Percentiles rank a stretch among this genome's conserved stretches.
Evolutionary conservation across 2,888 invertebrate genomes (phyloP).

Genomic region (Xiphydria camelus): DNA sequence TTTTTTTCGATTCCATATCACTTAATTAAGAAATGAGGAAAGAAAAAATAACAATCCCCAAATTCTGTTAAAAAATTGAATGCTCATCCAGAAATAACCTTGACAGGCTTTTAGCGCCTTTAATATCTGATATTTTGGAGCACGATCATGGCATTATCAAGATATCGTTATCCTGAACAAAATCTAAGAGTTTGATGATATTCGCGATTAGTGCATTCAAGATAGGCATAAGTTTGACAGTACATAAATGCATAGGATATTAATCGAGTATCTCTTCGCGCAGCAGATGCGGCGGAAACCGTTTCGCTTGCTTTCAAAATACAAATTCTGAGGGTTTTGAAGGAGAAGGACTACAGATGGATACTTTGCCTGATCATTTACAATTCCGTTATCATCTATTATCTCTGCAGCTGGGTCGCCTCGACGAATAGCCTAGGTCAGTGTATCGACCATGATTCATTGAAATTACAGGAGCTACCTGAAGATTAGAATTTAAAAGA

Average conservation of each 20-base stretch:
- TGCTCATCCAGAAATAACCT: too few relatives aligned
- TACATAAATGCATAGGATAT: too few relatives aligned
- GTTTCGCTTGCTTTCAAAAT: conserved; percentile 1
- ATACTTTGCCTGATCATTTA: conserved; percentile 33
- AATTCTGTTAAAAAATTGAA: too few relatives aligned
- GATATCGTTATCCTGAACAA: neutral
- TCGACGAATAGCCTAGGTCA: conserved; percentile 38
- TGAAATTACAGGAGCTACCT: neutral
- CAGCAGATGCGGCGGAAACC: neutral
- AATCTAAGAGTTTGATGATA: too few relatives aligned
- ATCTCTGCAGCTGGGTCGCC: conserved; percentile 28
- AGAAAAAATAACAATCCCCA: too few relatives aligned
- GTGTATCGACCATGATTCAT: too few relatives aligned
- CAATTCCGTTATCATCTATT: conserved; percentile 31
- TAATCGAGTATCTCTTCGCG: neutral
- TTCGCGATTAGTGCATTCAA: too few relatives aligned
- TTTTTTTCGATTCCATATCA: too few relatives aligned
- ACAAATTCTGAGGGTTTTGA: conserved; percentile 24
- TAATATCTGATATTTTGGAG: too few relatives aligned
- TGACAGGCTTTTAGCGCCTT: too few relatives aligned
- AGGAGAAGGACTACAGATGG: conserved; percentile 27
- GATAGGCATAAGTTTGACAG: too few relatives aligned
- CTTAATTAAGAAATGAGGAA: too few relatives aligned
- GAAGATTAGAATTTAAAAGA: neutral
- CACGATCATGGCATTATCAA: neutral